phyloP scores from a whole-genome alignment of 2,113 vertebrate species.

The Himantopus leucocephalus region DNA sequence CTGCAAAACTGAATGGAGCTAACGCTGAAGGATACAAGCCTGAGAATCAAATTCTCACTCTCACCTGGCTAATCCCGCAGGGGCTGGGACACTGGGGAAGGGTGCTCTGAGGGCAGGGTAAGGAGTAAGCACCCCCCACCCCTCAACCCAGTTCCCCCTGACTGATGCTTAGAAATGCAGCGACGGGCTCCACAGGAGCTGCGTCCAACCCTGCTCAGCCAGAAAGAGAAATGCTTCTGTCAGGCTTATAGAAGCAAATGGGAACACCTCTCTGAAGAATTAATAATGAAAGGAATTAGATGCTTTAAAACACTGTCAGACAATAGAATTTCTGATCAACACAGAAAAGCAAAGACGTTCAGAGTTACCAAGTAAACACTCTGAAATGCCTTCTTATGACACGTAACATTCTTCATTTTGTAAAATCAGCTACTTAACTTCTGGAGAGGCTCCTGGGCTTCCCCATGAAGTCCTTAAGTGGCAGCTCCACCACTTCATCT shows the following conservation, averaged over 20 bases:
- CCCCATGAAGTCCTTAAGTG: not conserved
- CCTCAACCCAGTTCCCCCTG: not conserved
- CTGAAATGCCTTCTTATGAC: not conserved
- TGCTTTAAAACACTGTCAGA: not conserved
- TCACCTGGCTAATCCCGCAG: not conserved
- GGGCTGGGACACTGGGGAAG: not conserved
- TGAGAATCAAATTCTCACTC: not conserved
- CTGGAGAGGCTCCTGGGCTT: conserved; percentile 32
- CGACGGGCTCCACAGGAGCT: not conserved
- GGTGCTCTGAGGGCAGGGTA: not conserved
- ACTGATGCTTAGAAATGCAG: not conserved
- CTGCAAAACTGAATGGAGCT: not conserved
- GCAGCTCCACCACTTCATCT: not conserved
- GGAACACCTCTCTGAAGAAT: not conserved
- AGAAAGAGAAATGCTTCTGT: not conserved
- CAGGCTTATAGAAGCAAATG: not conserved
- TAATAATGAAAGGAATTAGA: not conserved
- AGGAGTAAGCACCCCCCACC: not conserved
- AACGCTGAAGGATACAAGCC: not conserved
- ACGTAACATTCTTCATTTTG: not conserved
- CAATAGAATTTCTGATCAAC: not conserved
- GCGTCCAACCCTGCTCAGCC: not conserved
- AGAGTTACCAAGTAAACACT: not conserved
- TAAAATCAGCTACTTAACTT: conserved; percentile 45
- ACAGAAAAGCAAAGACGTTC: not conserved